A percentile compares a stretch with the other conserved stretches of the same genome.
phyloP scores from a whole-genome alignment of 2,888 invertebrate species.

The Cylloceria caligata region DNA sequence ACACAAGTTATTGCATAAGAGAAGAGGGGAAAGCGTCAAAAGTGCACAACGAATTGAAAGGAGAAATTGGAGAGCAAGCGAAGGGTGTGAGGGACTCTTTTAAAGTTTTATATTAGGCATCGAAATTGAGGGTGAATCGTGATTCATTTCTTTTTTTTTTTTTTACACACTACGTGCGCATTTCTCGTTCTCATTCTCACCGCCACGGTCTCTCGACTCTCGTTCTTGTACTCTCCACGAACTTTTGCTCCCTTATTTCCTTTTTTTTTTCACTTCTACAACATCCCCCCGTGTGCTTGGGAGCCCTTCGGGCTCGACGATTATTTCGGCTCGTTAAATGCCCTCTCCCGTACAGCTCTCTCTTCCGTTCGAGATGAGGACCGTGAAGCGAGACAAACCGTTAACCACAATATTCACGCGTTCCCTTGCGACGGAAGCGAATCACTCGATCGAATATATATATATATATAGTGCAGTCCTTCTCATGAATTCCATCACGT shows the following conservation, averaged over 20 bases:
- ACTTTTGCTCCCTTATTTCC: constrained; percentile 58
- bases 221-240: constrained; percentile 48
- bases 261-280: constrained; percentile 21
- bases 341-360: constrained; percentile 65
- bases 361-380: constrained; percentile 71
- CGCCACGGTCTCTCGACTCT: constrained; percentile 32
- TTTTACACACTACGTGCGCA: constrained; percentile 9
- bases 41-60: constrained; percentile 52
- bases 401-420: constrained; percentile 75
- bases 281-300: constrained; percentile 42
- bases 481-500: constrained; percentile 56
- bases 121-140: constrained; percentile 63
- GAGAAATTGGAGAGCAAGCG: constrained; percentile 47
- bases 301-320: constrained; percentile 68
- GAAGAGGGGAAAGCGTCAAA: constrained; percentile 28
- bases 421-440: constrained; percentile 52
- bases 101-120: constrained; percentile 55
- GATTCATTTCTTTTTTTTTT: constrained; percentile 53
- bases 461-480: constrained; percentile 20
- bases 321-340: constrained; percentile 76
- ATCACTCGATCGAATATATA: constrained; percentile 58
- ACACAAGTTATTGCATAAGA: not conserved
- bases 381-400: constrained; percentile 77
- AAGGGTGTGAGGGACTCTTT: constrained; percentile 19
- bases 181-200: constrained; percentile 30